Percentiles rank a stretch among this genome's conserved stretches.
Conservation (phyloP, 2,797 vertebrate species). For the Sebastes iracundus region DNA sequence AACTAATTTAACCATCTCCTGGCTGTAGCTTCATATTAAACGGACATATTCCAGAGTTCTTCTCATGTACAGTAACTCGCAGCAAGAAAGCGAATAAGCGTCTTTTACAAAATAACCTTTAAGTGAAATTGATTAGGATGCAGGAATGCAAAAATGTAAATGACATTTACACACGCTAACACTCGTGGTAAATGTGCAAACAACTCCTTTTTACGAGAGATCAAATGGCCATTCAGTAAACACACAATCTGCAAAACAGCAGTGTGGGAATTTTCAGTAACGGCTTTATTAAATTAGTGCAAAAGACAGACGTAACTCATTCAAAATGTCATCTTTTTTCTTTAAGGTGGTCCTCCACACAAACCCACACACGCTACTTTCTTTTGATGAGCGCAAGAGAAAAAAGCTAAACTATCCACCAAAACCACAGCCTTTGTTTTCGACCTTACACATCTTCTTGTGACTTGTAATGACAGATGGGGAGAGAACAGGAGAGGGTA, state of each 20-base stretch:
- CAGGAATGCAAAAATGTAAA: not conserved
- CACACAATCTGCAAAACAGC: conserved; percentile 45
- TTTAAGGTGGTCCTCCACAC: conserved; percentile 75
- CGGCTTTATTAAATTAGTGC: conserved; percentile 91
- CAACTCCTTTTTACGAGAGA: not conserved
- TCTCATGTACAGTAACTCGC: not conserved
- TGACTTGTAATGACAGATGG: conserved; percentile 57
- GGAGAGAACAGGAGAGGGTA: conserved; percentile 44
- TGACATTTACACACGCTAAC: not conserved
- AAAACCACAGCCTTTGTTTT: conserved; percentile 70
- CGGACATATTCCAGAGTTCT: not conserved
- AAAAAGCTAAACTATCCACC: conserved; percentile 72
- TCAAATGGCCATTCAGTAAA: not conserved
- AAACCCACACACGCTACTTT: conserved; percentile 71
- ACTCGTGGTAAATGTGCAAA: not conserved
- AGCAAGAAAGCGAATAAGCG: not conserved
- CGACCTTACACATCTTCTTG: conserved; percentile 64
- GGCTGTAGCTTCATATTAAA: not conserved
- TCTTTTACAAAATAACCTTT: not conserved
- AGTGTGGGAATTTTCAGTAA: conserved; percentile 84
- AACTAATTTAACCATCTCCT: not conserved
- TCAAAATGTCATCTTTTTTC: conserved; percentile 84
- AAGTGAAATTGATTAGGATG: not conserved
- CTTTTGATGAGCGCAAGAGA: conserved; percentile 71
- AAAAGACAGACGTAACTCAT: conserved; percentile 89